Evolutionary conservation across 2,888 invertebrate species (phyloP), one percentile per base, ranked within the genome.

Genomic region (Sinopyrophorus schimmeli): DNA sequence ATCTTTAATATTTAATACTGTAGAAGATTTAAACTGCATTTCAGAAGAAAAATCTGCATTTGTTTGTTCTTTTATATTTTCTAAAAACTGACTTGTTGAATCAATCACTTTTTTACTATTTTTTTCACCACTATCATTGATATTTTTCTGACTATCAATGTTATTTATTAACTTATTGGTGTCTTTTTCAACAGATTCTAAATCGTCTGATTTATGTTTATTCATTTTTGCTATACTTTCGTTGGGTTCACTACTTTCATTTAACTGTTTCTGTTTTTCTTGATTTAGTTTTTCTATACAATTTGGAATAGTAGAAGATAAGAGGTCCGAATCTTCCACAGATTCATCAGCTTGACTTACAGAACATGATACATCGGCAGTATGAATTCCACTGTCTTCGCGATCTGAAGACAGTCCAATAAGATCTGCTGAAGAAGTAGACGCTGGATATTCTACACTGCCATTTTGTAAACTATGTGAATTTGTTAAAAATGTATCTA

Each of bases 381-480:
- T 85, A 60, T 89, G 89, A 53, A 87, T 86, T 2, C 87, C 87
- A 54, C 86, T 86, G 66, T 90, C 89, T 72, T 90, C 89, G 24
- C 83, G 80, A 69, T 85, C 87, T 5, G 76, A 76, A 28, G 72
- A 71, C 41, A 69, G 77, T 31, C 80, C 80, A 56, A 83, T 77
- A 66, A 84, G 75, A 60, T 84, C 84, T n/a, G 77, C 73, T 3
- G 78, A 77, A 21, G 72, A 74, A 40, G 81, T 80, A 3, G 77
- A 77, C 2, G 77, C 73, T 3, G 78, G 74, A 54, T 78, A 77
- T 5, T 65, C 65, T 48, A 62, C 58, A 55, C n/a, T n/a, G n/a
- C 68, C 68, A 44, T 75, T 77, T 54, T 77, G 76, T 28, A 84
- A 76, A 59, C 82, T 83, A 38, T 70, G 83, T 56, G 70, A 68